These are phyloP conservation scores for Hymenochirus boettgeri DNA, from an alignment of 2,113 vertebrate species.

Conservation along the genomic window DNA sequence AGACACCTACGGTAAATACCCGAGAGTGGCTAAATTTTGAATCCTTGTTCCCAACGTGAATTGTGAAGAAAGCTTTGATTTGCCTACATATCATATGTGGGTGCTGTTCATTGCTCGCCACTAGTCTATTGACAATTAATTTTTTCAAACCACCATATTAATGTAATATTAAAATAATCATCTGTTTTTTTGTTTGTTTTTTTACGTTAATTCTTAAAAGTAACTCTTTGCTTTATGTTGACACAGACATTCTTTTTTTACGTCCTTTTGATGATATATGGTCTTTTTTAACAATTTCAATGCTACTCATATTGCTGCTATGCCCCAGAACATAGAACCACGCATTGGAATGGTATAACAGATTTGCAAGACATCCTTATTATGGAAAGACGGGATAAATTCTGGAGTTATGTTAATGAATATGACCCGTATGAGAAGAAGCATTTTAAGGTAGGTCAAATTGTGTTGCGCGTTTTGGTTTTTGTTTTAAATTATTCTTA, in stretches of 20 bases:
- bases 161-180: too few relatives aligned
- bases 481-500: too few relatives aligned
- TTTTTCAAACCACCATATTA: too few relatives aligned
- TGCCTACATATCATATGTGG: too few relatives aligned
- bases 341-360: constrained; percentile 90
- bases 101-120: too few relatives aligned
- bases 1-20: too few relatives aligned
- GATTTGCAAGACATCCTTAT: constrained; percentile 87
- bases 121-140: too few relatives aligned
- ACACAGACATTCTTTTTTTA: constrained; percentile 90
- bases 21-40: too few relatives aligned
- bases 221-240: constrained; percentile 84
- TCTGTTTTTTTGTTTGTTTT: too few relatives aligned
- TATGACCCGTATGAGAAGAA: constrained; percentile 82
- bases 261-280: constrained; percentile 84
- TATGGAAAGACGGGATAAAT: constrained; percentile 87
- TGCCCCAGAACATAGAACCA: constrained; percentile 89
- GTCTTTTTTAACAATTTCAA: constrained; percentile 79
- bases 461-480: too few relatives aligned
- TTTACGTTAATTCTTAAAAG: constrained; percentile 78
- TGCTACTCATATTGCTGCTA: constrained; percentile 82
- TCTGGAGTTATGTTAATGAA: constrained; percentile 97
- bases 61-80: too few relatives aligned
- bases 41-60: too few relatives aligned
- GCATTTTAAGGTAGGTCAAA: constrained; percentile 75